Conservation (phyloP, 2,797 vertebrate species). For the Carapus acus region DNA sequence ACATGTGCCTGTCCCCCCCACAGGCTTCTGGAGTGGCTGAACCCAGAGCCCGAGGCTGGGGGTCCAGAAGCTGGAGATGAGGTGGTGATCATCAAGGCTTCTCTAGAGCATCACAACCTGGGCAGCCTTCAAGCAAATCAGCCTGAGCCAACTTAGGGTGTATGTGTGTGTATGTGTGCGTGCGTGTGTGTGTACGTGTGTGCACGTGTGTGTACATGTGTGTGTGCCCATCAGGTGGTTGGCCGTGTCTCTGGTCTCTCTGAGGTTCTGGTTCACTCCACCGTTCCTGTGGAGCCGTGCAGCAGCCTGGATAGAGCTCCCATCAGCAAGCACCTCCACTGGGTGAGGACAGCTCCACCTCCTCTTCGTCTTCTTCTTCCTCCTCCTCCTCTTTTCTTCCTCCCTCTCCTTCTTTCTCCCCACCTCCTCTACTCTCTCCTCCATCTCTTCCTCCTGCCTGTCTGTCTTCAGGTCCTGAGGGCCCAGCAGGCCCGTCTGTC, state of each 20-base stretch:
- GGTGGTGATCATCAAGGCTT: conserved; percentile 12
- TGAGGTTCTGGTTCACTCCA: conserved; percentile 60
- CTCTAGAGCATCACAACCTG: too few species aligned
- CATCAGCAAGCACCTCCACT: conserved; percentile 71
- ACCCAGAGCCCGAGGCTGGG: conserved; percentile 48
- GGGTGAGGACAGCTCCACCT: conserved; percentile 63
- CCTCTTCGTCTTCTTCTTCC: too few species aligned
- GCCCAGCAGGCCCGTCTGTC: conserved; percentile 61
- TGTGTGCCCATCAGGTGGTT: conserved; percentile 30
- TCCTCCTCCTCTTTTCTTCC: too few species aligned
- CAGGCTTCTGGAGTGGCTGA: conserved; percentile 71
- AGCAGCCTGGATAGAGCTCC: conserved; percentile 69
- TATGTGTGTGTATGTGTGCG: too few species aligned
- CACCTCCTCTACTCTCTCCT: too few species aligned
- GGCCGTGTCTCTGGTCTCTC: conserved; percentile 4
- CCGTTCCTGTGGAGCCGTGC: conserved; percentile 66
- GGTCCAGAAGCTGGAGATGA: conserved; percentile 26
- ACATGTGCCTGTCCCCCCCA: conserved; percentile 4
- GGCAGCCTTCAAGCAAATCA: too few species aligned
- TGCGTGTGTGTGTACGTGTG: background rate
- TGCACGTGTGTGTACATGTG: background rate
- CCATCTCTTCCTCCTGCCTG: too few species aligned
- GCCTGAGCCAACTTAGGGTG: too few species aligned
- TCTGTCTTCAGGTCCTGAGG: conserved; percentile 67
- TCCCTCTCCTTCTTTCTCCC: too few species aligned